Percentiles rank a stretch among this genome's conserved stretches.
phyloP scores from a whole-genome alignment of 2,113 vertebrate species.

The Cyanoramphus novaezelandiae region DNA sequence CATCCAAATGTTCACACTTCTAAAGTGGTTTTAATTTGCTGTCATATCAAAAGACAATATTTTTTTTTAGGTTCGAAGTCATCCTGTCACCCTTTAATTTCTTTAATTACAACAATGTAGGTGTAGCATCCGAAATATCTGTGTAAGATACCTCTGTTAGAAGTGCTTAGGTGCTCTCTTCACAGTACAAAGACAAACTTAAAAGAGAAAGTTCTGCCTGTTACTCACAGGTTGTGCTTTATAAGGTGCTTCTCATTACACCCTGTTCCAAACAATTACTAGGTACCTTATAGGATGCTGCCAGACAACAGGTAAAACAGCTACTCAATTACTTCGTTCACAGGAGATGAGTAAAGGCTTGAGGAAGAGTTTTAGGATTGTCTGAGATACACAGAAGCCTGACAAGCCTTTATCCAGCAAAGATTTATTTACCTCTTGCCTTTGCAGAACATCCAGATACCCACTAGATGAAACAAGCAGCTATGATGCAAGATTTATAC shows the following conservation, averaged over 20 bases:
- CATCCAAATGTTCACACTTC: background rate
- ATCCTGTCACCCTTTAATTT: background rate
- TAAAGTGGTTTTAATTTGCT: constrained; percentile 13
- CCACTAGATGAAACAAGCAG: background rate
- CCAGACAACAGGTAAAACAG: background rate
- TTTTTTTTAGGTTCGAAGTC: background rate
- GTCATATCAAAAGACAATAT: background rate
- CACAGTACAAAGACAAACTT: background rate
- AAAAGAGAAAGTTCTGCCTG: background rate
- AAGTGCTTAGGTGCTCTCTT: background rate
- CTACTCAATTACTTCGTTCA: background rate
- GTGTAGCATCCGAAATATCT: background rate
- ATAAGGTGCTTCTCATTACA: background rate
- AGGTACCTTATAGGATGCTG: background rate
- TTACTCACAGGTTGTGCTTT: background rate
- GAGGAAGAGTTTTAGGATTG: background rate
- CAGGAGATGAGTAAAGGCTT: background rate
- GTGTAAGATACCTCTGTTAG: background rate
- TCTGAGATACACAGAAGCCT: background rate
- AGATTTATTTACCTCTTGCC: background rate
- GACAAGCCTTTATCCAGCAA: background rate
- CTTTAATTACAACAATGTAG: background rate
- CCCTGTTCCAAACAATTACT: background rate
- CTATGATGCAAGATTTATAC: constrained; percentile 9
- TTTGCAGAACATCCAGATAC: background rate